These are phyloP conservation scores for Drepana arcuata DNA, from an alignment of 1,140 invertebrate genomes.

Conservation along the genomic window DNA sequence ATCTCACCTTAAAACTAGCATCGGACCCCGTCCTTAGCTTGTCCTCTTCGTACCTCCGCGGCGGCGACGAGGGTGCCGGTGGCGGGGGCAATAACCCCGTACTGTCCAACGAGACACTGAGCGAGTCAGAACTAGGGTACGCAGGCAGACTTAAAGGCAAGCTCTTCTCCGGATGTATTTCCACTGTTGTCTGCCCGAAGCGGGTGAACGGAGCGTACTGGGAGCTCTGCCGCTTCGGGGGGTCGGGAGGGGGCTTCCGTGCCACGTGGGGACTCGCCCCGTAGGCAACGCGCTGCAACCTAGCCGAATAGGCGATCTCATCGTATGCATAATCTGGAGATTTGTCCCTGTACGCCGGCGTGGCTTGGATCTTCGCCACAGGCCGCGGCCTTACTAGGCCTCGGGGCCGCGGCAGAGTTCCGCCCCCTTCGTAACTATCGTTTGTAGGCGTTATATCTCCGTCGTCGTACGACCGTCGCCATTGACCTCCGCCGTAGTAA, in stretches of 20 bases:
- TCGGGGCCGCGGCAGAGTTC: constrained; percentile 88
- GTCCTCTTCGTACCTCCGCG: constrained; percentile 75
- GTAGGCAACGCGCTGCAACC: constrained; percentile 59
- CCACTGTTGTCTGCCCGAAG: constrained; percentile 75
- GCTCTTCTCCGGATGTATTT: constrained; percentile 75
- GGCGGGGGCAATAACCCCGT: constrained; percentile 72
- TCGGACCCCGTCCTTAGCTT: constrained; percentile 85
- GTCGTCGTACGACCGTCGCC: constrained; percentile 90
- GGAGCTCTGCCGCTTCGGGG: constrained; percentile 83
- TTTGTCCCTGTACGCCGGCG: constrained; percentile 70
- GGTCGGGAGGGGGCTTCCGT: constrained; percentile 87
- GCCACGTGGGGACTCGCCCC: constrained; percentile 76
- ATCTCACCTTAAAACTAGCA: constrained; percentile 86
- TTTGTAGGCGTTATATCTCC: constrained; percentile 92
- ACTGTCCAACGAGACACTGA: constrained; percentile 73
- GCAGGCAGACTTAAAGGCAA: constrained; percentile 74
- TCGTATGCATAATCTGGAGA: constrained; percentile 70
- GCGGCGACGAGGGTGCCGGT: constrained; percentile 73
- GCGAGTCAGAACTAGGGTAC: constrained; percentile 75
- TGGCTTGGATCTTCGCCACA: constrained; percentile 87
- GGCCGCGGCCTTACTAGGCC: constrained; percentile 85
- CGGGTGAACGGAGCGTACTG: constrained; percentile 69
- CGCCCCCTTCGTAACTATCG: constrained; percentile 83
- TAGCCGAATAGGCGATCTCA: constrained; percentile 65
- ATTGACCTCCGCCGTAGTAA: constrained; percentile 73